Conservation (phyloP, 2,888 invertebrate genomes). For the Poecilus cupreus region DNA sequence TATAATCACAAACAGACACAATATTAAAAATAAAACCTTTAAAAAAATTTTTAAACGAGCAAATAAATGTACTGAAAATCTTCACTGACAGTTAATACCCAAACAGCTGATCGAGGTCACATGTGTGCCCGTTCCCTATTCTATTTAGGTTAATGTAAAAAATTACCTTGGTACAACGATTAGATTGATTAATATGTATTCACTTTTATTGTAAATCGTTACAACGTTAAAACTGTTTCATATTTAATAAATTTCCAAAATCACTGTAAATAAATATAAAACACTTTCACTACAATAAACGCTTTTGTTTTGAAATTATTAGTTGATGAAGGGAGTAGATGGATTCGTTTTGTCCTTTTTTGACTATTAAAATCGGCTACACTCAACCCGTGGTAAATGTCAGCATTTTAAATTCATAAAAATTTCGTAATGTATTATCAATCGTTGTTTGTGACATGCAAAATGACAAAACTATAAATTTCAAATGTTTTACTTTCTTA, state of each 20-base stretch:
- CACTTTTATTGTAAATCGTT: not conserved
- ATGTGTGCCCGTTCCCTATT: no score
- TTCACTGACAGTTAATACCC: no score
- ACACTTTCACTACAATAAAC: slow-evolving; percentile 37
- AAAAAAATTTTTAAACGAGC: no score
- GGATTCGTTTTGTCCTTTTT: slow-evolving; percentile 28
- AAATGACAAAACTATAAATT: slow-evolving; percentile 40
- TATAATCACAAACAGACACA: no score
- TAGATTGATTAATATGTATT: not conserved
- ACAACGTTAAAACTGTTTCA: not conserved
- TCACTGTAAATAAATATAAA: slow-evolving; percentile 16
- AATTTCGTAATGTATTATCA: not conserved
- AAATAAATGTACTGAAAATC: no score
- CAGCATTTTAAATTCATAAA: not conserved
- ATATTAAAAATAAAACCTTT: no score
- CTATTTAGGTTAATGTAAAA: slow-evolving; percentile 55
- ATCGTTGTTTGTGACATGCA: not conserved
- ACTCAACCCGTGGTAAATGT: slow-evolving; percentile 4
- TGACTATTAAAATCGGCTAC: not conserved
- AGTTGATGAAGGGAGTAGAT: slow-evolving; percentile 15
- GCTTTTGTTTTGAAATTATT: slow-evolving; percentile 57
- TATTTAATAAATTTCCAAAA: not conserved
- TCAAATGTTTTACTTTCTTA: slow-evolving; percentile 17
- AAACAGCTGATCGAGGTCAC: no score
- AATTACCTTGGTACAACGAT: slow-evolving; percentile 39